Base-by-base conservation (phyloP, 2,797 vertebrate species). In the Myiotriccus ornatus region DNA sequence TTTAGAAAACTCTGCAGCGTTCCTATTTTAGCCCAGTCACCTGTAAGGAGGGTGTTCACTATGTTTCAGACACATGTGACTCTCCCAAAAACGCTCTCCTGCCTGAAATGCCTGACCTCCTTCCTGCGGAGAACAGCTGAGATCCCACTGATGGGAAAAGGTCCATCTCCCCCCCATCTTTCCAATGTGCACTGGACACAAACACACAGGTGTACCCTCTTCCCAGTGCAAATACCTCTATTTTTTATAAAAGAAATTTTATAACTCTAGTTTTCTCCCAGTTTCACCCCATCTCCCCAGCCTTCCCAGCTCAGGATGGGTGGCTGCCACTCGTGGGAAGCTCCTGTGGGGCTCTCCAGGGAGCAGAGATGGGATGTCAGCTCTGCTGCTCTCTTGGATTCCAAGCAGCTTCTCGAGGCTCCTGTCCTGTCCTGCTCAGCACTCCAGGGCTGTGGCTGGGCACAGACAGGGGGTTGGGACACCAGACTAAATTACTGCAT, bases 41-140 rank as follows among this genome's bases (percentile, higher is more conserved):
- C 57, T 44, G 35, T 10, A 19, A 10, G 49, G 2, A 37, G 27
- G 12, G 46, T 14, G 16, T 25, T 22, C 5, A 1, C 55, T 34
- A 9, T 1, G 2, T 18, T 81, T 19, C 17, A 62, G 35, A 17
- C 43, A 21, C 20, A 2, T 0, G 4, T 3, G 6, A 19, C 28
- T 47, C 55, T 57, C 52, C 47, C 67, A 14, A 27, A 55, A 75
- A 34, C 2, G 4, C 28, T 23, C 56, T 63, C 44, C 60, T 68
- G 56, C 43, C 82, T 41, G 35, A 34, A 67, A 47, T 4, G 62
- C 25, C 79, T 28, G 13, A 52, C 27, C 32, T 50, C 32, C 3
- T 0, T 15, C 12, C 68, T 37, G 64, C 1, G 6, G 32, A 7
- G 37, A 73, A 20, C n/a, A 50, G 44, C 52, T 57, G 39, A 77